Evolutionary conservation across 1,140 invertebrate genomes (phyloP), one percentile per base, ranked within the genome.

Genomic region (Caenorhabditis remanei): DNA sequence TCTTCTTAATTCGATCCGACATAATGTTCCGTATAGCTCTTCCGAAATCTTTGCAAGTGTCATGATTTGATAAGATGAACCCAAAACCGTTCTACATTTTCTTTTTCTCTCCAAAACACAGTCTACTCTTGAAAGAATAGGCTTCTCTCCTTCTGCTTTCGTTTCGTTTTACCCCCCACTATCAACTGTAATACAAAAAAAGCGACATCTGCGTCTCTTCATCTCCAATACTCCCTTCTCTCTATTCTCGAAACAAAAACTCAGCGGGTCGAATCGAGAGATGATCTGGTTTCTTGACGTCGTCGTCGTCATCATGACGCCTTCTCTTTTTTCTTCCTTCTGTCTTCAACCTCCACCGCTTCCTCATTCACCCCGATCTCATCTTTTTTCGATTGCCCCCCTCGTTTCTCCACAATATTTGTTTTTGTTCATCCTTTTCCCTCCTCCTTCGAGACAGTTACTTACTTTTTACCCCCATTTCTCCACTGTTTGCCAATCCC

Each of bases 261-360:
- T 79, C 71, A 46, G 40, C 41, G 46, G 71, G 71, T 50, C 71
- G 71, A 50, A 53, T 11, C 32, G 32, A 32, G 71, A 53, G 71
- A 14, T n/a, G 46, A 79, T 79, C 71, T 79, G 71, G 71, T 79
- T 79, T 79, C 8, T 24, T n/a, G 11, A 46, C 65, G n/a, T n/a
- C 65, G 65, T 71, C 65, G 14, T 32, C 71, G 46, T 79, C 71
- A 79, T 50, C 41, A 48, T 16, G 65, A 43, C 65, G 61, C 61
- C 61, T 65, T 65, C 32, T 32, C 32, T 32, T 32, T 53, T 53
- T 16, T 63, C 61, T 63, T 63, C 65, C 71, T 79, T 79, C 43
- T 79, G 71, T 79, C 71, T 79, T 79, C 71, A 24, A 79, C 19
- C n/a, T 46, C 71, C 53, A 53, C 71, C 71, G 50, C 71, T 53